Percentiles rank a stretch among this genome's conserved stretches.
Evolutionary conservation across 1,140 invertebrate species (phyloP).

Genomic region (Uloborus diversus): DNA sequence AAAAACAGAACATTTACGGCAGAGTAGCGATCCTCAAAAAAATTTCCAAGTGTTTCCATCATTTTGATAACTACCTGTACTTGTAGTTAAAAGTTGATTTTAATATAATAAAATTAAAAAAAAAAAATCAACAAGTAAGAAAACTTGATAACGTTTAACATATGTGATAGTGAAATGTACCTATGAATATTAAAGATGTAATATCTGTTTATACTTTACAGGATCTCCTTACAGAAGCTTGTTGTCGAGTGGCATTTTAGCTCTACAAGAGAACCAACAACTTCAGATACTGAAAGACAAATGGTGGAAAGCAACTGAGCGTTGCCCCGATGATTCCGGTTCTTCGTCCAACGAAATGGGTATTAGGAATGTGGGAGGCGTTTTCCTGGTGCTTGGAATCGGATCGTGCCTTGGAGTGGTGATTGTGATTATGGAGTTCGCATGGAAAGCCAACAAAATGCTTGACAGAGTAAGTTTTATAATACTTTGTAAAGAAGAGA

Average conservation of each 20-base stretch:
- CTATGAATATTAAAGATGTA: too few species aligned
- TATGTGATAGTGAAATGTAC: too few species aligned
- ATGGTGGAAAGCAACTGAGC: conserved; percentile 67
- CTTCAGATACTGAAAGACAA: conserved; percentile 65
- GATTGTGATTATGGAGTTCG: conserved; percentile 64
- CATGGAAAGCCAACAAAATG: conserved; percentile 59
- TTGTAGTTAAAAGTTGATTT: too few species aligned
- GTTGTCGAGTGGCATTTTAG: conserved; percentile 67
- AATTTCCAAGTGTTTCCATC: background rate
- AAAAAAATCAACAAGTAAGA: too few species aligned
- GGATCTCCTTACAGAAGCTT: conserved; percentile 66
- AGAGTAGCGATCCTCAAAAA: background rate
- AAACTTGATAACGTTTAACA: too few species aligned
- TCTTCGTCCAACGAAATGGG: conserved; percentile 53
- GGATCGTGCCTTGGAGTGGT: conserved; percentile 64
- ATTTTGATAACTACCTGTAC: too few species aligned
- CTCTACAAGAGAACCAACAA: conserved; percentile 66
- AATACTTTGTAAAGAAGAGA: too few species aligned
- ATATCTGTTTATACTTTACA: too few species aligned
- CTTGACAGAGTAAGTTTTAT: conserved; percentile 50
- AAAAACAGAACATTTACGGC: background rate
- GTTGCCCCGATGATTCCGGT: conserved; percentile 58
- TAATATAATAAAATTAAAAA: too few species aligned
- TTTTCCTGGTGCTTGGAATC: conserved; percentile 68
- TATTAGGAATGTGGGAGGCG: conserved; percentile 63